Base-by-base conservation (phyloP, 1,140 invertebrate species). In the Augochlora pura region DNA sequence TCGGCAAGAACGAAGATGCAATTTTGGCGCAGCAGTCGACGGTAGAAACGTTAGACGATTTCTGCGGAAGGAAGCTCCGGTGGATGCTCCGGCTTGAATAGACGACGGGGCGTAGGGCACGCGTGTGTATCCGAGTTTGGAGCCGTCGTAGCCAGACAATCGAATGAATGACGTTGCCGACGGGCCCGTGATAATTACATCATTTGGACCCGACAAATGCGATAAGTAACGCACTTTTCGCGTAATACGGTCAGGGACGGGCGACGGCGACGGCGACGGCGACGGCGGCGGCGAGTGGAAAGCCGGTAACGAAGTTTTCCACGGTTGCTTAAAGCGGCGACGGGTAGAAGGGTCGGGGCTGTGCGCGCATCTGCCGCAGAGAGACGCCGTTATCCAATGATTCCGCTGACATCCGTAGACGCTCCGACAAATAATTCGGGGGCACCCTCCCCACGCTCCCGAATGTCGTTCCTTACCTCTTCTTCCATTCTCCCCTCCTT, bases 381-480 rank as follows among this genome's bases (percentile, higher is more conserved):
- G 74, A 66, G 79, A 81, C 73, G 64, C 70, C 42, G 75, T 86
- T 84, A 86, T 86, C 83, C 70, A 86, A 86, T 86, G 74, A 86
- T 86, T 77, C 79, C 57, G 62, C 60, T 84, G 79, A 78, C 79
- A 85, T 72, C 83, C 70, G 71, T 84, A 84, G 83, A 81, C 64
- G 68, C 59, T 60, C 46, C 54, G 59, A 59, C 46, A 71, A 86
- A 70, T 81, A 84, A 85, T 84, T 85, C 69, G 60, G 70, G 71
- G n/a, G n/a, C n/a, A n/a, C n/a, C n/a, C n/a, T n/a, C n/a, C n/a
- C n/a, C n/a, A n/a, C n/a, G 67, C 10, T 32, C 21, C 21, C 21
- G 54, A 46, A 46, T 7, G 54, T 16, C 42, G 39, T 68, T 60
- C 52, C 49, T 70, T 57, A 18, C 52, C 71, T 38, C 42, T 46